Evolutionary conservation across 2,888 invertebrate species (phyloP), one percentile per base, ranked within the genome.

Genomic region (Meloe dianella): DNA sequence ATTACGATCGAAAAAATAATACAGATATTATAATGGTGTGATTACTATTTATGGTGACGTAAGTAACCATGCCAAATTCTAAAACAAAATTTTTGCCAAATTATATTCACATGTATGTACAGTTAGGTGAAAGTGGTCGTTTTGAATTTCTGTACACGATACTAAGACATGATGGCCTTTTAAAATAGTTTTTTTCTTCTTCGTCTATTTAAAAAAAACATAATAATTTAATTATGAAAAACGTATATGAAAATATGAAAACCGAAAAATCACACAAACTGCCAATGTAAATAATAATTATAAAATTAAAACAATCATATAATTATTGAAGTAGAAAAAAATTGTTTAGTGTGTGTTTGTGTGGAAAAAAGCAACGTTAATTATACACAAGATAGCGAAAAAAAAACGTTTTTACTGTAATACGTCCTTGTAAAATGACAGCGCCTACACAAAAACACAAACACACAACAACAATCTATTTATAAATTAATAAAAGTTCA

Each of bases 61-160:
- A 58, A 58, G 58, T 35, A 58, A 58, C 12, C 35, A 32, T 10
- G 32, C 35, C 27, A 35, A 10, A 35, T 32, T 58, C n/a, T 30
- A 27, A 17, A 30, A 58, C n/a, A n/a, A n/a, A n/a, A 3, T 27
- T 41, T 41, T 41, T 41, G 41, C 6, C 41, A 8, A 41, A 41
- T 41, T 41, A 17, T 41, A 41, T 12, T 4, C 14, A 35, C 4
- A 10, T 35, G 10, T 12, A 35, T 32, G 12, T 58, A 58, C 58
- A 58, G 58, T 58, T 58, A 58, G 58, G 58, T 58, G 58, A 58
- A 58, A 58, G 58, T 58, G 58, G 58, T 58, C 58, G 58, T 14
- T 56, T 47, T 47, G 58, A 30, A 35, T 35, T 58, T 30, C 58
- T 58, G 35, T 58, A 58, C 58, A 58, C 58, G 58, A 30, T 35